These are phyloP conservation scores for Cactoblastis cactorum DNA, from an alignment of 2,888 invertebrate genomes.

Conservation along the genomic window DNA sequence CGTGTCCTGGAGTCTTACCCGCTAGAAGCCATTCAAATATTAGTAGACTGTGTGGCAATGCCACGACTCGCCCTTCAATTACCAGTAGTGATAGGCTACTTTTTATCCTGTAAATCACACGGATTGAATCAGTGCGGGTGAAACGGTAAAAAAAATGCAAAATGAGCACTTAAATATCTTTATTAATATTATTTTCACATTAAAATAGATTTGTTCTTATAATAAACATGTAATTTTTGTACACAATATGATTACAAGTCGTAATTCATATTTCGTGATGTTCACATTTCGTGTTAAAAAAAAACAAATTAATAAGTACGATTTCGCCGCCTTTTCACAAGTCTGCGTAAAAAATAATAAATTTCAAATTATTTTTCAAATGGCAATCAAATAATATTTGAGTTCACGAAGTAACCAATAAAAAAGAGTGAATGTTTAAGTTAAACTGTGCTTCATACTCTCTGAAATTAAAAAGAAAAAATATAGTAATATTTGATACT, in stretches of 20 bases:
- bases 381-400: too few relatives aligned
- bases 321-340: too few relatives aligned
- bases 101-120: too few relatives aligned
- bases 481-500: background rate
- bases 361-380: too few relatives aligned
- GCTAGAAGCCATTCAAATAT: too few relatives aligned
- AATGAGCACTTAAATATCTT: conserved; percentile 11
- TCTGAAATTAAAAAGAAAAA: background rate
- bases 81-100: too few relatives aligned
- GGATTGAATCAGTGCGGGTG: background rate
- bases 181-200: conserved; percentile 7
- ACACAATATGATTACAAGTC: conserved; percentile 1
- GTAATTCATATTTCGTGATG: background rate
- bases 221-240: conserved; percentile 3
- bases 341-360: too few relatives aligned
- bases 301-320: too few relatives aligned
- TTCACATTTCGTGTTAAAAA: background rate
- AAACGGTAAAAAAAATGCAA: background rate
- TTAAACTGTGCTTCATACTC: background rate
- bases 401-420: too few relatives aligned
- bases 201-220: conserved; percentile 11
- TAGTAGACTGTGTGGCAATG: too few relatives aligned
- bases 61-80: too few relatives aligned
- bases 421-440: background rate
- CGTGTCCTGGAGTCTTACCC: too few relatives aligned